Evolutionary conservation across 2,113 vertebrate genomes (phyloP).

Genomic region (Lophochroa leadbeateri): DNA sequence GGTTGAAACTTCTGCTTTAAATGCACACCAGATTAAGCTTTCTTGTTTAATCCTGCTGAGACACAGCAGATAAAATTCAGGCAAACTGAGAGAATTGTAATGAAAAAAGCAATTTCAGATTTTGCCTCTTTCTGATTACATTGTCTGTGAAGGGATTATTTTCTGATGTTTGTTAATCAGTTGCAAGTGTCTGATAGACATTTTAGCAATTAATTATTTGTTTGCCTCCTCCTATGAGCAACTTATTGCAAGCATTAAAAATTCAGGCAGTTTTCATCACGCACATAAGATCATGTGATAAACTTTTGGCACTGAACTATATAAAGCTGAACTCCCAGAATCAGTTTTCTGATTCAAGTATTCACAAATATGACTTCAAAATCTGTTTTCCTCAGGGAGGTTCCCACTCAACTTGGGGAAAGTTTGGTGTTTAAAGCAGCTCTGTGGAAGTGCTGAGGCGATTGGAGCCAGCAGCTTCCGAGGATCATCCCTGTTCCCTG

Average conservation of each 20-base stretch:
- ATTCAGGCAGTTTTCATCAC: background rate
- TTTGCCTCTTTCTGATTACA: background rate
- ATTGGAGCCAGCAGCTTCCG: background rate
- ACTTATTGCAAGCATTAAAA: conserved; percentile 4
- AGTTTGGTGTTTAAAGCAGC: background rate
- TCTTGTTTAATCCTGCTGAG: background rate
- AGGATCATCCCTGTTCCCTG: background rate
- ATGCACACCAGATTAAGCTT: background rate
- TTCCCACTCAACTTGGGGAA: conserved; percentile 49
- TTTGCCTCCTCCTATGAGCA: background rate
- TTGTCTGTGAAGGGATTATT: conserved; percentile 5
- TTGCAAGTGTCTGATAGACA: conserved; percentile 4
- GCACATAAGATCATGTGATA: background rate
- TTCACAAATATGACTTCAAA: conserved; percentile 50
- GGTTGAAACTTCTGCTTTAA: background rate
- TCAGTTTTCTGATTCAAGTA: conserved; percentile 44
- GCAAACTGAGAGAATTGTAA: background rate
- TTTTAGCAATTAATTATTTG: conserved; percentile 42
- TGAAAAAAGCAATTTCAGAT: background rate
- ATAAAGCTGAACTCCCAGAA: conserved; percentile 22
- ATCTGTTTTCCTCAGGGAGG: background rate
- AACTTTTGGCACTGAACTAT: conserved; percentile 6
- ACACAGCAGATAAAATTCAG: background rate
- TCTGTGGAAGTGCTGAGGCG: background rate
- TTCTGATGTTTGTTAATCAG: conserved; percentile 2